phyloP scores from a whole-genome alignment of 1,140 invertebrate species.

The Drosophila pruinosa region DNA sequence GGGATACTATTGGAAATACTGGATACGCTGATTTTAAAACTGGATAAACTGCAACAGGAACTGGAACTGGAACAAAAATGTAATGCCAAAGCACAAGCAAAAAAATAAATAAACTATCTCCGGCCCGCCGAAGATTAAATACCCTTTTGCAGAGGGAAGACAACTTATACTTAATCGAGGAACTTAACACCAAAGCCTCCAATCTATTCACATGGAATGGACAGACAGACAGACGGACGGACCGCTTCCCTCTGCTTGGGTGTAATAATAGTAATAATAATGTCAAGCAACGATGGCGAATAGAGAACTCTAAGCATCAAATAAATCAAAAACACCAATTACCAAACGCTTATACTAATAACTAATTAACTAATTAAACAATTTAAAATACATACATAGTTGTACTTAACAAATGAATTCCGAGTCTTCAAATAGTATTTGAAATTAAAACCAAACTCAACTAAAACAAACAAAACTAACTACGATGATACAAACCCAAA shows the following conservation, averaged over 20 bases:
- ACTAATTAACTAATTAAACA: slow-evolving; percentile 7
- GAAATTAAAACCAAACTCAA: slow-evolving; percentile 19
- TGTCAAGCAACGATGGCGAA: not conserved
- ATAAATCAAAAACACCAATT: slow-evolving; percentile 35
- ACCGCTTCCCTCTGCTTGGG: not conserved
- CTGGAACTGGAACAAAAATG: not conserved
- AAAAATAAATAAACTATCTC: not conserved
- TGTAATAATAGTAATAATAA: not conserved
- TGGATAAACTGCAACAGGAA: slow-evolving; percentile 7
- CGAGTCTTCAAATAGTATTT: slow-evolving; percentile 8
- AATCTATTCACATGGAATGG: no score
- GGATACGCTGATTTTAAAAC: not conserved
- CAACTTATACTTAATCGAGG: no score
- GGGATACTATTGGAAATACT: not conserved
- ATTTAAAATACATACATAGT: not conserved
- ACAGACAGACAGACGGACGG: not conserved
- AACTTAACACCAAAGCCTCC: no score
- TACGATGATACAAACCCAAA: slow-evolving; percentile 22
- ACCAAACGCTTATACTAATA: slow-evolving; percentile 25
- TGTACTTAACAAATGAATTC: not conserved
- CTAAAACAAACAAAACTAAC: no score
- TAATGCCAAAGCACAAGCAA: slow-evolving; percentile 31
- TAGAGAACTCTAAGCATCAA: not conserved
- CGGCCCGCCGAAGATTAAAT: not conserved
- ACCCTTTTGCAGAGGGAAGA: not conserved